Evolutionary conservation across 2,797 vertebrate species (phyloP).

Genomic region (Taeniopygia guttata): DNA sequence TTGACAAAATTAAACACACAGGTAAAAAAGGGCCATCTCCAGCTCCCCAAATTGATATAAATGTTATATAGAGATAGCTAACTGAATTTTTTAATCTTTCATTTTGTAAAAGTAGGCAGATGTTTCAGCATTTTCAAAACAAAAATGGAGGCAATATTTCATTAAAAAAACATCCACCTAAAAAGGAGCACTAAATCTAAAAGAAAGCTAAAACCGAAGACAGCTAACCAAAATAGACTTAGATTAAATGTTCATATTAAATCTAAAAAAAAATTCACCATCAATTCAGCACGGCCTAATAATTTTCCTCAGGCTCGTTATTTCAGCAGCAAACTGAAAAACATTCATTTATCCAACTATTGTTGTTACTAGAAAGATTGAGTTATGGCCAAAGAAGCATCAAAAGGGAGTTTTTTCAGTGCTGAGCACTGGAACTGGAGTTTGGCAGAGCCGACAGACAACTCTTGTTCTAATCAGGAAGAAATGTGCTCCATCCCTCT

Average conservation of each 20-base stretch:
- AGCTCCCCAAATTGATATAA: neutral
- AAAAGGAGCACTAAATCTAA: neutral
- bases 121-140: neutral
- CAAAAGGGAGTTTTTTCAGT: constrained; percentile 33
- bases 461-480: constrained; percentile 18
- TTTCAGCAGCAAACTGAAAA: constrained; percentile 31
- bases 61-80: neutral
- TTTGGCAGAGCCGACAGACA: neutral
- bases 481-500: neutral
- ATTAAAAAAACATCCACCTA: neutral
- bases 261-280: neutral
- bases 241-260: neutral
- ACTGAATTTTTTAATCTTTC: neutral
- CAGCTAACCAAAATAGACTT: neutral
- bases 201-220: neutral
- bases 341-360: neutral
- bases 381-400: constrained; percentile 38
- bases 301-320: constrained; percentile 16
- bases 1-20: neutral
- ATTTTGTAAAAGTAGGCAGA: neutral
- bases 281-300: neutral
- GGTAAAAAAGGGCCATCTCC: neutral
- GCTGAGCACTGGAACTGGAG: neutral
- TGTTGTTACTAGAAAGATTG: constrained; percentile 18
- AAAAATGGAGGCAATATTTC: neutral